Evolutionary conservation across 2,888 invertebrate species (phyloP), one percentile per base, ranked within the genome.

Genomic region (Zelleria hepariella): DNA sequence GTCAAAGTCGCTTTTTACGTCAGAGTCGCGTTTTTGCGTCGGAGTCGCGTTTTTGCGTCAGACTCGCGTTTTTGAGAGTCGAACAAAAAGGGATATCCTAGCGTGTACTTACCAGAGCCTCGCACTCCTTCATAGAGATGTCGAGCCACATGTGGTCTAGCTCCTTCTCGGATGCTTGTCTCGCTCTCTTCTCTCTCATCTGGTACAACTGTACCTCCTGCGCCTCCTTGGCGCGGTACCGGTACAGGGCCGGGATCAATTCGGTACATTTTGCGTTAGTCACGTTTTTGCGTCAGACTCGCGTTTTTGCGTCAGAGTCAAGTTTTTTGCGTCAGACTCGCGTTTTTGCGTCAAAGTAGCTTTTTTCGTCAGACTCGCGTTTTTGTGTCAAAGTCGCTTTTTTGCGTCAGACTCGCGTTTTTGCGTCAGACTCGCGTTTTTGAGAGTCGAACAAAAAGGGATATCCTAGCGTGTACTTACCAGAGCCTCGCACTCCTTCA

Each of bases 141-240:
- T 89, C 85, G 57, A 91, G 72, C 93, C 93, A 93, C 87, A 93
- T 89, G 53, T 75, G 80, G 55, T 93, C 92, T 2, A 90, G 66
- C 70, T 92, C 91, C 4, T 71, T 81, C 65, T 92, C 91, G 0
- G 89, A 82, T 74, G 86, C 77, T 59, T 82, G 82, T 60, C 77
- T 78, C 0, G 90, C 81, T 65, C 89, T 77, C 60, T 92, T 92
- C 72, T 93, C 92, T 57, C 78, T 79, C 48, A 93, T 92, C 76
- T 93, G 93, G 65, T 90, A 90, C 56, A 91, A 74, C 63, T 92
- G 92, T 2, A 86, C 78, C 53, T 87, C 75, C 66, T 91, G 86
- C 0, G 87, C 82, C 62, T 92, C 91, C 42, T 84, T 80, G 0
- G 90, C 80, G 10, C 89, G 82, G 48, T 88, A 70, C 63, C 89